These are phyloP conservation scores for Galemys pyrenaicus DNA, from an alignment of 2,113 vertebrate genomes.

Conservation along the genomic window DNA sequence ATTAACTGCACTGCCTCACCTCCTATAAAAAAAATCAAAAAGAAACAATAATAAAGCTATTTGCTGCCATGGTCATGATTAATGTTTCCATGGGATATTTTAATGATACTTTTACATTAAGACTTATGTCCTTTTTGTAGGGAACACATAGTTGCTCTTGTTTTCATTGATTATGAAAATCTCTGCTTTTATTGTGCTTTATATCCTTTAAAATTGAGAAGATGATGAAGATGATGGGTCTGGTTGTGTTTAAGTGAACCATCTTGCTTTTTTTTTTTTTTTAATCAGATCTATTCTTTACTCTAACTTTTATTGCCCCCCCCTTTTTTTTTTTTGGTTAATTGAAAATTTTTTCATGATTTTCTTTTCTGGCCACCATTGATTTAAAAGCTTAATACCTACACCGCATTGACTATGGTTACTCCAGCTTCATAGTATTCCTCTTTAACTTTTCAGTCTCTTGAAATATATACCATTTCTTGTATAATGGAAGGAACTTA, in stretches of 20 bases:
- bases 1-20: neutral
- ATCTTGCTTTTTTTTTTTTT: neutral
- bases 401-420: neutral
- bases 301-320: neutral
- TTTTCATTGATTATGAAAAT: constrained; percentile 15
- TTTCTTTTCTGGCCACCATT: neutral
- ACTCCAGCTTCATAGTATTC: neutral
- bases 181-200: neutral
- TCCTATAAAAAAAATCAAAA: neutral
- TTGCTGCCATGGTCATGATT: neutral
- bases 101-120: neutral
- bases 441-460: neutral
- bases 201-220: neutral
- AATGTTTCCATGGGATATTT: neutral
- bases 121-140: neutral
- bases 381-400: neutral
- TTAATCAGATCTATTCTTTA: neutral
- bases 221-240: neutral
- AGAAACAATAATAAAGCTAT: neutral
- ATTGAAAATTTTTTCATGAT: neutral
- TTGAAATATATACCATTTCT: neutral
- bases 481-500: neutral
- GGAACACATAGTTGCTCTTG: neutral
- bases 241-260: neutral
- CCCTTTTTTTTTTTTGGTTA: neutral